These are phyloP conservation scores for Neolamprologus toae DNA, from an alignment of 2,113 vertebrate genomes.

Conservation along the genomic window DNA sequence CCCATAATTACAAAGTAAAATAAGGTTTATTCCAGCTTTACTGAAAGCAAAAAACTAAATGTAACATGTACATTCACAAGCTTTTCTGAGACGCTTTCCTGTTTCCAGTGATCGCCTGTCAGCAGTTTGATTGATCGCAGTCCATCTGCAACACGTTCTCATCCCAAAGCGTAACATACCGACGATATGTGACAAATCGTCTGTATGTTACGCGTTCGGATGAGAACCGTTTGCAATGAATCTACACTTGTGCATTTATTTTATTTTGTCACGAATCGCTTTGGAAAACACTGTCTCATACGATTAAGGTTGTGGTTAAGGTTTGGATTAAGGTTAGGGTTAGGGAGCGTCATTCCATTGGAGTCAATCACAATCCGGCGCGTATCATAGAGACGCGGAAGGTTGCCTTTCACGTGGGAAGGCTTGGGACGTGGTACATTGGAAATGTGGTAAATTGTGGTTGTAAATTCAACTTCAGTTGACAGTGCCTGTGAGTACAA, in stretches of 20 bases:
- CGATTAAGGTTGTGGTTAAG: neutral
- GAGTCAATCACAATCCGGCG: neutral
- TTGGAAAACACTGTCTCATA: neutral
- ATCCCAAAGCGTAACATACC: neutral
- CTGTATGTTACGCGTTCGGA: rapidly evolving
- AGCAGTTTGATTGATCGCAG: neutral
- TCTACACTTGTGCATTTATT: neutral
- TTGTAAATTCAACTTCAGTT: neutral
- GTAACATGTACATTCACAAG: neutral
- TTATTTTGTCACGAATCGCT: neutral
- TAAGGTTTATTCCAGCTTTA: neutral
- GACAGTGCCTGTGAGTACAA: neutral
- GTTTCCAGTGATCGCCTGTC: neutral
- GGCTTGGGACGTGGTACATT: neutral
- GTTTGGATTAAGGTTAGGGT: neutral
- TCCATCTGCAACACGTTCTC: neutral
- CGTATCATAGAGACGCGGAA: neutral
- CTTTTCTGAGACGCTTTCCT: neutral
- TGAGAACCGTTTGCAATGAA: neutral
- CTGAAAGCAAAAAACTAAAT: neutral
- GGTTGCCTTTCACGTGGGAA: neutral
- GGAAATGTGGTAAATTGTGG: neutral
- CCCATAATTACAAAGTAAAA: neutral
- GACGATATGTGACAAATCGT: neutral
- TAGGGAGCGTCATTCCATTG: neutral